These are phyloP conservation scores for Drosophila guanche DNA, from an alignment of 1,140 invertebrate genomes.

Conservation along the genomic window DNA sequence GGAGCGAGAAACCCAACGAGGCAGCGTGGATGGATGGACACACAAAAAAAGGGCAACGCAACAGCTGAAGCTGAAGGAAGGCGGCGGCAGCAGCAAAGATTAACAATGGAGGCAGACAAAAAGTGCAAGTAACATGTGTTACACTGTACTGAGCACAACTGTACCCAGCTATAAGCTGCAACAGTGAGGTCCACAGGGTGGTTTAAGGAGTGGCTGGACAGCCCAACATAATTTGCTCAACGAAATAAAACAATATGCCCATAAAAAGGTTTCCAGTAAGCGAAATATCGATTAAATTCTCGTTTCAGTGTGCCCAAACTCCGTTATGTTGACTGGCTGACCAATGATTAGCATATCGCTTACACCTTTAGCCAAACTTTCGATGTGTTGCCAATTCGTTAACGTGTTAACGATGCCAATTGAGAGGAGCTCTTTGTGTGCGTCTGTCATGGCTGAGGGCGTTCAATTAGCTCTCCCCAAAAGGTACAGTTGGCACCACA, in stretches of 20 bases:
- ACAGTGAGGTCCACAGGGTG: constrained; percentile 3
- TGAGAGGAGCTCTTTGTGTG: constrained; percentile 14
- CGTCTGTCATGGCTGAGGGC: not conserved
- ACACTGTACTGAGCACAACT: constrained; percentile 3
- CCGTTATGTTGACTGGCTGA: not conserved
- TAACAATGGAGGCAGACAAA: constrained; percentile 58
- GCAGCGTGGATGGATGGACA: constrained; percentile 39
- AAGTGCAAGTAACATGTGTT: constrained; percentile 57
- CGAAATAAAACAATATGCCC: constrained; percentile 4
- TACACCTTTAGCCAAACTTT: not conserved
- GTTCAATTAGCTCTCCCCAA: constrained; percentile 20
- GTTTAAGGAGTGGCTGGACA: not conserved
- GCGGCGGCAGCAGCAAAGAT: constrained; percentile 26
- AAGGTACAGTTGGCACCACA: constrained; percentile 53
- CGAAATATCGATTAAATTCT: not conserved
- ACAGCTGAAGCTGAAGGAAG: constrained; percentile 20
- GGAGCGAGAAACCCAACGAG: constrained; percentile 48
- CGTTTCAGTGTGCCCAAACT: constrained; percentile 14
- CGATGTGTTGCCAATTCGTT: not conserved
- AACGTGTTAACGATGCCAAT: constrained; percentile 8
- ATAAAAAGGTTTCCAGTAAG: not conserved
- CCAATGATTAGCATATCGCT: constrained; percentile 20
- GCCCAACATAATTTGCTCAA: not conserved
- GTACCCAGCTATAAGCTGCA: not conserved
- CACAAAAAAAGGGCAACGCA: constrained; percentile 21